Evolutionary conservation across 2,113 vertebrate species (phyloP), one percentile per base, ranked within the genome.

Genomic region (Todiramphus chloris): DNA sequence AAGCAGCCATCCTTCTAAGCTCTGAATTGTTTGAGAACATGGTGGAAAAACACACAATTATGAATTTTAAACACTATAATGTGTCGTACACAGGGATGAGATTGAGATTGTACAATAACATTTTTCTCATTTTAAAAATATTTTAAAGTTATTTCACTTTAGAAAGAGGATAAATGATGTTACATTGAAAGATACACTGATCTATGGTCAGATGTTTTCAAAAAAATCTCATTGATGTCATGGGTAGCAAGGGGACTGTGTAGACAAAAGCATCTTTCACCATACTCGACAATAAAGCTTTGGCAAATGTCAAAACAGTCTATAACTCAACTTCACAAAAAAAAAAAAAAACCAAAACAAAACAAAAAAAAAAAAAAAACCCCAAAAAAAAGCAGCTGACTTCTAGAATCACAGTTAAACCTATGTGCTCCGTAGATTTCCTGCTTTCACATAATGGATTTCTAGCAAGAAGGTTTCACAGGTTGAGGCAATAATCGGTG

Each of bases 211-310:
- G 21, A 69, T 87, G 24, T 88, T 94, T 75, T 68, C 51, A 81
- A 86, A 90, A 96, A 89, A 30, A 44, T 84, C 73, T 76, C 73
- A 58, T 41, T 62, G 39, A 62, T 95, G 31, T 84, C 62, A 62
- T n/a, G 37, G 66, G 66, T 91, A 76, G 96, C 96, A 93, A 89
- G 62, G 28, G 50, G 67, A 95, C 70, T n/a, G 37, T 43, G 69
- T 81, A 93, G 92, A 93, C 68, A 89, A 97, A 93, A 84, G 19
- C 80, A 91, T 92, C 83, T 84, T 95, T 95, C 80, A 91, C 77
- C 48, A 68, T 56, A 37, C 53, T 95, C 92, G 91, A 94, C 77
- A 95, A 48, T 50, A 94, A 97, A 92, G 69, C 69, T 89, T 92
- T 84, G 44, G 60, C 33, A 84, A 95, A 84, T 75, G 80, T 94